phyloP scores from a whole-genome alignment of 2,888 invertebrate genomes.

The Aspidiotus rigidus region DNA sequence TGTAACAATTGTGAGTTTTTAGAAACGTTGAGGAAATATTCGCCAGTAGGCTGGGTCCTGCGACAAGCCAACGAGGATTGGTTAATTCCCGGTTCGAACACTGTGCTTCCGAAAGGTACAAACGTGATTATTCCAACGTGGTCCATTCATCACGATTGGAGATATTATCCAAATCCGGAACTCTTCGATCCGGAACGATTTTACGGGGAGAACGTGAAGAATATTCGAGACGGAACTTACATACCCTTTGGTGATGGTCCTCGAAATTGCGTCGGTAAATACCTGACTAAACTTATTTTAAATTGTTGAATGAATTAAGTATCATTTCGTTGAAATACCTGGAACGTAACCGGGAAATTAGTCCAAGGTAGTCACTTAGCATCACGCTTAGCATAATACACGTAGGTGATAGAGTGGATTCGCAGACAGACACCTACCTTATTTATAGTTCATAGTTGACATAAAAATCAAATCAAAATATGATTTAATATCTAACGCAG shows the following conservation, averaged over 20 bases:
- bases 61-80: constrained; percentile 43
- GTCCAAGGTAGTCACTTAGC: no score
- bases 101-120: constrained; percentile 40
- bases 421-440: no score
- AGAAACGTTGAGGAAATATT: constrained; percentile 34
- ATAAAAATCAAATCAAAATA: no score
- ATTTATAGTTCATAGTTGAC: no score
- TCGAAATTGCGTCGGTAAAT: constrained; percentile 48
- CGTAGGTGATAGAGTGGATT: no score
- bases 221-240: constrained; percentile 43
- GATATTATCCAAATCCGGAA: constrained; percentile 53
- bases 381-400: no score
- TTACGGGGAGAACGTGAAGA: constrained; percentile 42
- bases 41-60: constrained; percentile 40
- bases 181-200: constrained; percentile 56
- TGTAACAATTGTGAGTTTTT: not conserved
- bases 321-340: no score
- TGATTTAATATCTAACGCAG: no score
- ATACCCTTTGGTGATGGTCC: constrained; percentile 54
- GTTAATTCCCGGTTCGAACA: constrained; percentile 37
- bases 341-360: no score
- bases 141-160: constrained; percentile 53
- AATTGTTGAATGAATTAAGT: no score
- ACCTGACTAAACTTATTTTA: no score
- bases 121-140: constrained; percentile 49